These are phyloP conservation scores for Lithophane leautieri DNA, from an alignment of 2,888 invertebrate genomes.

Conservation along the genomic window DNA sequence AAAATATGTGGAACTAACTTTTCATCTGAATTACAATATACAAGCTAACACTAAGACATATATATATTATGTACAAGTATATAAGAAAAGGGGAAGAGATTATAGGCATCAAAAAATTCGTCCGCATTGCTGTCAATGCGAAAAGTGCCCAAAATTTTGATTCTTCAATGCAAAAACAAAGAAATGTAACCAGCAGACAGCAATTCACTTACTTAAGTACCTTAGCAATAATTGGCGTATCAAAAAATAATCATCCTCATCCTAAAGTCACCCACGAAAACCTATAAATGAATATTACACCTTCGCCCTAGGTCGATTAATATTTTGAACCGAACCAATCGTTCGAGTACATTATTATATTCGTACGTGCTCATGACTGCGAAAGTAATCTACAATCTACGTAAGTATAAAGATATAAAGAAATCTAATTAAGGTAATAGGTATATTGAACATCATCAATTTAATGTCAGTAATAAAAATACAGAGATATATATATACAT, in stretches of 20 bases:
- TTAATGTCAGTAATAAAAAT: constrained; percentile 24
- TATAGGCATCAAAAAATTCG: not conserved
- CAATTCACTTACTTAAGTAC: not conserved
- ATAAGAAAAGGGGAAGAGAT: not conserved
- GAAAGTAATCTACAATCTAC: constrained; percentile 38
- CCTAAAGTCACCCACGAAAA: constrained; percentile 16
- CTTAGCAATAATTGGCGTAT: not conserved
- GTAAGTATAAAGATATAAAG: constrained; percentile 25
- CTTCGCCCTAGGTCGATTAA: constrained; percentile 10
- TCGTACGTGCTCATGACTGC: constrained; percentile 47
- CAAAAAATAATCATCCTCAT: constrained; percentile 2
- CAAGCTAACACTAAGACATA: not conserved
- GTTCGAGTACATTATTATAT: constrained; percentile 35
- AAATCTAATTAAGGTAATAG: constrained; percentile 37
- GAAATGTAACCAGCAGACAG: constrained; percentile 14
- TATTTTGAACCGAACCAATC: constrained; percentile 23
- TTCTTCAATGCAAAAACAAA: constrained; percentile 37
- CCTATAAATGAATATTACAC: constrained; percentile 21
- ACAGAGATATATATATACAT: not conserved
- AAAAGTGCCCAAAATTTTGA: not conserved
- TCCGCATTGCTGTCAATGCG: not conserved
- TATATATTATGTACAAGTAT: not conserved
- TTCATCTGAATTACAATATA: not conserved
- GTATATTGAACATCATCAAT: constrained; percentile 29
- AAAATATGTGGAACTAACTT: not conserved